A percentile compares a stretch with the other conserved stretches of the same genome.
Conservation (phyloP, 2,888 invertebrate genomes). For the Ormyrus rosae region DNA sequence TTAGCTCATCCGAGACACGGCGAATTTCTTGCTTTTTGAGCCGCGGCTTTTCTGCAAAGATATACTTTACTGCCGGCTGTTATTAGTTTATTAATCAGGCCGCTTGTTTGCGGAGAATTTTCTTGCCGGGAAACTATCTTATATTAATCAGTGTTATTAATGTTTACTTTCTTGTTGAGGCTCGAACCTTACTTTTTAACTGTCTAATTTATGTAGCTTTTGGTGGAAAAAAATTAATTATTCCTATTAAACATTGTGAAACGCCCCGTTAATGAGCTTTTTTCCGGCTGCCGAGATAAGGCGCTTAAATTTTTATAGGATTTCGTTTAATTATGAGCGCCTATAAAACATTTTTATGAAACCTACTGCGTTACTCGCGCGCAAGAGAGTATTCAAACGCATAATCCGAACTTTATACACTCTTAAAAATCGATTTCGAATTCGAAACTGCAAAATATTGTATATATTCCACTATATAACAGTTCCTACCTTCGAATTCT, state of each 20-base stretch:
- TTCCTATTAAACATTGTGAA: not conserved
- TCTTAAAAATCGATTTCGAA: too few species aligned
- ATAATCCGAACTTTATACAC: not conserved
- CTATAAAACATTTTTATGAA: conserved; percentile 42
- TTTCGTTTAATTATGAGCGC: conserved; percentile 21
- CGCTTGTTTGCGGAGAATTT: too few species aligned
- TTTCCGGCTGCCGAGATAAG: conserved; percentile 1
- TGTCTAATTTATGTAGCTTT: not conserved
- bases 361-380: not conserved
- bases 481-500: too few species aligned
- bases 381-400: not conserved
- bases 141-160: too few species aligned
- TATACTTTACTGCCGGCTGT: too few species aligned
- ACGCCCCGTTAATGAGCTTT: not conserved
- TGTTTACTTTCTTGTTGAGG: too few species aligned
- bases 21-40: not conserved
- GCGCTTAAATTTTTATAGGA: conserved; percentile 29
- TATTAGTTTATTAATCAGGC: too few species aligned
- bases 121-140: too few species aligned
- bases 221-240: not conserved
- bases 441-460: too few species aligned
- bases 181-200: too few species aligned
- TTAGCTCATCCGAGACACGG: not conserved
- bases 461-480: too few species aligned
- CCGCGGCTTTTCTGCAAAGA: too few species aligned